Base-by-base conservation (phyloP, 2,888 invertebrate genomes). In the Phaedon cochleariae region DNA sequence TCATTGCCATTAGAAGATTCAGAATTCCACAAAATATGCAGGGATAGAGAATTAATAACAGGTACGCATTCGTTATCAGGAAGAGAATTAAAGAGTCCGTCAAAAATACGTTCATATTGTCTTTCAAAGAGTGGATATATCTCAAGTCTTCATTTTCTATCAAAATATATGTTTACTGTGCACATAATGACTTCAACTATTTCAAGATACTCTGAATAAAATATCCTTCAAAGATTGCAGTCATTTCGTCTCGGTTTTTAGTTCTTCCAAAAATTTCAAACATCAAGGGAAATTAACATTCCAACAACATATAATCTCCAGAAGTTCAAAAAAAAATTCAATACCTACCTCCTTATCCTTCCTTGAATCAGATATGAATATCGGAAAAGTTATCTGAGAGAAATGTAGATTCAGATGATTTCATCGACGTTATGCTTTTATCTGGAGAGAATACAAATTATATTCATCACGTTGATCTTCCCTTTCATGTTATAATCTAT, bases 321-420 rank as follows among this genome's bases (percentile, higher is more conserved):
- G 17, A 7, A 37, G 51, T 34, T 17, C 31, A 5, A 20, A 51
- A 22, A 15, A 31, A 52, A 0, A 52, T 26, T 45, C 41, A 12
- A 60, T 41, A 20, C 45, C 60, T n/a, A n/a, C n/a, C n/a, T n/a
- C n/a, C n/a, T n/a, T n/a, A n/a, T n/a, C n/a, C n/a, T n/a, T n/a
- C n/a, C n/a, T 53, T n/a, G 26, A 45, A 60, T 60, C 60, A 7
- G 60, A 60, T 60, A 37, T 59, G 59, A 49, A 4, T 52, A 59
- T 17, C 29, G 51, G 21, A 59, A 59, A 59, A 51, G 26, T 18
- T 59, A 34, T 51, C 51, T 21, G 51, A 15, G 34, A 60, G 26
- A 6, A 34, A 60, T 52, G 12, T 37, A 60, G 10, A 48, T 59
- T 17, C 48, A 37, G 59, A 60, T 45, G 29, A 41, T 26, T 41